Evolutionary conservation across 1,140 invertebrate species (phyloP).

Genomic region (Drosophila sturtevanti): DNA sequence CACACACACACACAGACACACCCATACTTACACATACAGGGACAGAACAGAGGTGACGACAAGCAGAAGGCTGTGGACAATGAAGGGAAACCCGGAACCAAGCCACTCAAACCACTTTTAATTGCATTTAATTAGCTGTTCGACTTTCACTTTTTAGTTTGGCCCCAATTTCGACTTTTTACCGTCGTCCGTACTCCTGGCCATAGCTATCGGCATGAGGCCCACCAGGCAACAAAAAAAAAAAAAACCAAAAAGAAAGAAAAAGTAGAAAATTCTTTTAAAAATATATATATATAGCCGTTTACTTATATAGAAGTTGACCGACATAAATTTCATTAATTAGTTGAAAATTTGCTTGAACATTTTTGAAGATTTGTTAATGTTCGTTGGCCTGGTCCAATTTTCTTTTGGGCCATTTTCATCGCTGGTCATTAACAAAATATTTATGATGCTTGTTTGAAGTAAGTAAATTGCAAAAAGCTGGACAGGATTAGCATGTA

Average conservation of each 20-base stretch:
- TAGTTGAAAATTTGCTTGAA: conserved; percentile 57
- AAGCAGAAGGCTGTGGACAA: neutral
- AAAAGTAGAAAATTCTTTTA: neutral
- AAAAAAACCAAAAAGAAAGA: conserved; percentile 1
- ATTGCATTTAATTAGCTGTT: conserved; percentile 59
- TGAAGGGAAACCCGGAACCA: neutral
- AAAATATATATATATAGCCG: neutral
- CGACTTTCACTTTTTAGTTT: conserved; percentile 35
- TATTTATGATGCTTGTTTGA: conserved; percentile 51
- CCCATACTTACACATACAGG: neutral
- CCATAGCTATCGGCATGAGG: neutral
- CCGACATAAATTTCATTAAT: conserved; percentile 75
- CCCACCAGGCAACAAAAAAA: conserved; percentile 19
- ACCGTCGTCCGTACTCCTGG: conserved; percentile 4
- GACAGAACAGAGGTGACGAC: neutral
- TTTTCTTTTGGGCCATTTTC: conserved; percentile 31
- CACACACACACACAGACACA: neutral
- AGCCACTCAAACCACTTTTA: conserved; percentile 41
- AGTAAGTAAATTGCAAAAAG: conserved; percentile 1
- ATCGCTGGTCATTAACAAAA: conserved; percentile 51
- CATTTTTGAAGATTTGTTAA: conserved; percentile 68
- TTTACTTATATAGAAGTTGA: conserved; percentile 40
- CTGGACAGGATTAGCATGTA: conserved; percentile 1
- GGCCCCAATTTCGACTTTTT: conserved; percentile 36
- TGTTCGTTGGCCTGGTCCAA: conserved; percentile 33